Evolutionary conservation across 2,113 vertebrate species (phyloP).

Genomic region (Heteronetta atricapilla): DNA sequence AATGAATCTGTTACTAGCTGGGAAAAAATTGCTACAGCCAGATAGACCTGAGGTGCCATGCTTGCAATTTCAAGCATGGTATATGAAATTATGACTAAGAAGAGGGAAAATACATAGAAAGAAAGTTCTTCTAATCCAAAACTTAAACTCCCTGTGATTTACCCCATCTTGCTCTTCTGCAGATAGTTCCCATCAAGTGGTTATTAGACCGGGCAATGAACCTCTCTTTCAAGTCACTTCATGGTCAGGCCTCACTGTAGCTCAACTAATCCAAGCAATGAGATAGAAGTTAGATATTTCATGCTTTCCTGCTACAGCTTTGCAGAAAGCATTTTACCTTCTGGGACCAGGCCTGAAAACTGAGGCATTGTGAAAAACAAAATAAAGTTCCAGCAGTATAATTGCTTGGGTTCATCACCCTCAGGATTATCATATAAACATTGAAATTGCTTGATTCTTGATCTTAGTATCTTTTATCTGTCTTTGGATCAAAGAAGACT

Average conservation of each 20-base stretch:
- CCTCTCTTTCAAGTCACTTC: background rate
- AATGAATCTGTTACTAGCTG: conserved; percentile 65
- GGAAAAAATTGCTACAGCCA: conserved; percentile 37
- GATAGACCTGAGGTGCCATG: conserved; percentile 25
- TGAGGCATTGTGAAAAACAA: background rate
- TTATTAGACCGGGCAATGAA: conserved; percentile 4
- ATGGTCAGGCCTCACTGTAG: background rate
- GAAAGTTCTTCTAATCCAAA: conserved; percentile 37
- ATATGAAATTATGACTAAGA: conserved; percentile 50
- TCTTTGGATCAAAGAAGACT: background rate
- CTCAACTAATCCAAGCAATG: conserved; percentile 11
- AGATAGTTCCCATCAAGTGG: background rate
- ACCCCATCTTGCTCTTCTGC: background rate
- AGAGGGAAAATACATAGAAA: conserved; percentile 8
- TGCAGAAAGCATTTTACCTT: background rate
- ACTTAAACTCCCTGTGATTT: background rate
- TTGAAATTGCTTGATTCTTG: background rate
- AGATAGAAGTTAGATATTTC: background rate
- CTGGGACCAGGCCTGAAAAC: background rate
- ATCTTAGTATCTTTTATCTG: background rate
- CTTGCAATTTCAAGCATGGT: conserved; percentile 58
- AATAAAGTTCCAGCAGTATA: background rate
- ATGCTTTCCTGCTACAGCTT: background rate
- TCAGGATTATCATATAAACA: background rate
- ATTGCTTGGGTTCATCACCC: background rate